Base-by-base conservation (phyloP, 1,140 invertebrate genomes). In the Bombyx mandarina region DNA sequence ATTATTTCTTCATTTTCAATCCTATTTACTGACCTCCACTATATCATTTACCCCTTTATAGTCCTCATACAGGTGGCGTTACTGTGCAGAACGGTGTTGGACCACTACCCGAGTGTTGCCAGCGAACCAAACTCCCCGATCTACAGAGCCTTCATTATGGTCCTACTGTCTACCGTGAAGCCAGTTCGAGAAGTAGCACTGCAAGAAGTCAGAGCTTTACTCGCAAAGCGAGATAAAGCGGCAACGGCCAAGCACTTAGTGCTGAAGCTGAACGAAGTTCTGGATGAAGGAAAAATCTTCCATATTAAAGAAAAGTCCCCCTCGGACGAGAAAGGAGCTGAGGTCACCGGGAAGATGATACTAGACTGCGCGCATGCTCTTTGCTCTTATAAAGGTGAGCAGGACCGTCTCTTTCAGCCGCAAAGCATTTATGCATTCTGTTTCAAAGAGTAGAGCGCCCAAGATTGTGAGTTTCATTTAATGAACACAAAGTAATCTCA, bases 21-120 rank as follows among this genome's bases (percentile, higher is more conserved):
- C 44, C 6, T 22, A 54, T 3, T 53, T 45, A 22, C 43, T 44
- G 57, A 67, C 64, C 77, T 56, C 63, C 73, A 60, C 78, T 84
- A 80, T 79, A 84, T 75, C 79, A 84, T 82, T 86, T 86, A 86
- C 81, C 75, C 79, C 81, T 84, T 84, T 83, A 84, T 81, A 86
- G 87, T 88, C 71, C 77, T 88, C 77, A 84, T 76, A 65, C 79
- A 81, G 76, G 80, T 88, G 73, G 81, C 79, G 75, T 67, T 77
- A 66, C 70, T 88, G 65, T 88, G 86, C 76, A 82, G 78, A 72
- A 70, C 73, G 53, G 73, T 86, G n/a, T 69, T 89, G 63, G 77
- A 80, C 62, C 76, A 82, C 53, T 88, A 87, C 69, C 62, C 56
- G 43, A 73, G 45, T 63, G 76, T 85, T 61, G 72, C 77, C 60